Conservation (phyloP, 2,797 vertebrate genomes). For the Chelmon rostratus region DNA sequence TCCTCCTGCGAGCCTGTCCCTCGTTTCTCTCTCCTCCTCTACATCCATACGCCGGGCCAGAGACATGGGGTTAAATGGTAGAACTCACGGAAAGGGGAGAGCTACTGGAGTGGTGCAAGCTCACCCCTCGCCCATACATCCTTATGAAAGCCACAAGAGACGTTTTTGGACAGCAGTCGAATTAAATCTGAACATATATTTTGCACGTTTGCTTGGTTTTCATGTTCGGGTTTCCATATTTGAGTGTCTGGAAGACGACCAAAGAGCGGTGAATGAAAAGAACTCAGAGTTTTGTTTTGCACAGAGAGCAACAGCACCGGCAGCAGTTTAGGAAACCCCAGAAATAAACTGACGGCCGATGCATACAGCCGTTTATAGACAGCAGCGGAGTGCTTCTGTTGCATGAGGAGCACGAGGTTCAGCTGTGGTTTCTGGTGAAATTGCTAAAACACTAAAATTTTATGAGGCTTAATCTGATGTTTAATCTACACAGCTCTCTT, state of each 20-base stretch:
- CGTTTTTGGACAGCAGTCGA: background rate
- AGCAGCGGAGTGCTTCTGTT: background rate
- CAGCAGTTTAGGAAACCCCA: background rate
- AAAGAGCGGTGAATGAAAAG: background rate
- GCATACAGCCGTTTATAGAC: background rate
- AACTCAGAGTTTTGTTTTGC: background rate
- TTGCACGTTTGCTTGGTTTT: slow-evolving; percentile 19
- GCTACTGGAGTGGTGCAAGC: background rate
- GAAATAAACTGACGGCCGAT: background rate
- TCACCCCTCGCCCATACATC: slow-evolving; percentile 9
- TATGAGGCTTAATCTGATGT: background rate
- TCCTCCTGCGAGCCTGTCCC: slow-evolving; percentile 70
- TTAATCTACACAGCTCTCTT: background rate
- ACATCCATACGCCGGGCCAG: background rate
- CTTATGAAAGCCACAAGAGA: background rate
- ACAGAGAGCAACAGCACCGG: background rate
- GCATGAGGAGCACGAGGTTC: background rate
- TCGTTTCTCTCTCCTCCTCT: slow-evolving; percentile 30
- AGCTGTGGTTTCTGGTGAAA: background rate
- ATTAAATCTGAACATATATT: slow-evolving; percentile 1
- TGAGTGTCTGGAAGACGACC: background rate
- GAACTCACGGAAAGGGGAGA: background rate
- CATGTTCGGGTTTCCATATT: background rate
- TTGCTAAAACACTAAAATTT: background rate
- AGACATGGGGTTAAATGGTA: slow-evolving; percentile 21